A percentile compares a stretch with the other conserved stretches of the same genome.
Conservation (phyloP, 2,888 invertebrate genomes). For the Gymnosoma rotundatum region DNA sequence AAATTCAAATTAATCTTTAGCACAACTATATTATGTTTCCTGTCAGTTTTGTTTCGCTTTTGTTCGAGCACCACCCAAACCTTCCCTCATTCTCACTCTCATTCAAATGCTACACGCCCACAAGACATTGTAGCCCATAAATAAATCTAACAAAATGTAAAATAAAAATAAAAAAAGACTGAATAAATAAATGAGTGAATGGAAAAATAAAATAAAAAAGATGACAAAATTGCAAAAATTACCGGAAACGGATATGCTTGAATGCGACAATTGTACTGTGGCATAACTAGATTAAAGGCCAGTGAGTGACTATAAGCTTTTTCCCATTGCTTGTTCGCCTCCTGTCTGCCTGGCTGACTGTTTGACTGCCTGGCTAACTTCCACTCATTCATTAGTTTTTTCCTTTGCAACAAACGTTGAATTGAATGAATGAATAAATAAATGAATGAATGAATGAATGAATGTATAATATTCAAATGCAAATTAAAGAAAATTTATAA, state of each 20-base stretch:
- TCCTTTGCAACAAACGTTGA: conserved; percentile 29
- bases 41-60: conserved; percentile 57
- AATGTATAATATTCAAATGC: conserved; percentile 30
- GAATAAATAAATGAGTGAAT: conserved; percentile 34
- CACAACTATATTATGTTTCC: conserved; percentile 70
- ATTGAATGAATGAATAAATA: too few species aligned
- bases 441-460: too few species aligned
- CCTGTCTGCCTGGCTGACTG: background rate
- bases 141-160: conserved; percentile 54
- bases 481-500: conserved; percentile 35
- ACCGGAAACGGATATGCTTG: conserved; percentile 70
- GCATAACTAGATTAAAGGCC: conserved; percentile 69
- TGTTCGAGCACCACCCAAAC: conserved; percentile 3
- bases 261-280: conserved; percentile 69
- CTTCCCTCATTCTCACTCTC: background rate
- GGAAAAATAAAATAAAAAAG: conserved; percentile 38
- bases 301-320: conserved; percentile 56
- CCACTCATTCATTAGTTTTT: conserved; percentile 25
- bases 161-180: conserved; percentile 1
- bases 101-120: conserved; percentile 46
- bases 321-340: background rate
- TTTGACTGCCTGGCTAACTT: background rate
- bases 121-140: conserved; percentile 42
- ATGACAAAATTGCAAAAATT: conserved; percentile 69
- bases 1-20: conserved; percentile 70